These are phyloP conservation scores for Osmerus eperlanus DNA, from an alignment of 2,113 vertebrate species.

Conservation along the genomic window DNA sequence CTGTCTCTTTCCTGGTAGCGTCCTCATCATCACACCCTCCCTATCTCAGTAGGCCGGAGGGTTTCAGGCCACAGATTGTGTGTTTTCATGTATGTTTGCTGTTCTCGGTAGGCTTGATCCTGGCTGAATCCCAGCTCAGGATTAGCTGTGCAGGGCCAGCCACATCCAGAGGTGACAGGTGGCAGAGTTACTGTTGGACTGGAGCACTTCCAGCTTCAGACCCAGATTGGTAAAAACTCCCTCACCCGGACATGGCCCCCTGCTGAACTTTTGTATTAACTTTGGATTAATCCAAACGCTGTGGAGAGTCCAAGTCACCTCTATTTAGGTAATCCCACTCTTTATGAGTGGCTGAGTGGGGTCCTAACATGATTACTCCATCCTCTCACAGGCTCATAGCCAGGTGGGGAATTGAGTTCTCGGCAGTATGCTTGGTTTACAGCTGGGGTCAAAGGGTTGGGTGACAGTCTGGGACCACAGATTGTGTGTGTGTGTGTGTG, in stretches of 20 bases:
- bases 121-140: no score
- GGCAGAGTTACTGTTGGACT: neutral
- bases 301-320: constrained; percentile 4
- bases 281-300: constrained; percentile 4
- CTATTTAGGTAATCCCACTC: constrained; percentile 9
- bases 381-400: constrained; percentile 10
- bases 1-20: no score
- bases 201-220: constrained; percentile 5
- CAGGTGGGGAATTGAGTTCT: constrained; percentile 18
- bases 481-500: neutral
- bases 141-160: neutral
- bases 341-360: constrained; percentile 8
- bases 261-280: constrained; percentile 1
- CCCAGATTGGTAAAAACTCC: neutral
- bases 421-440: neutral
- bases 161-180: constrained; percentile 1
- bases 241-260: neutral
- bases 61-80: no score
- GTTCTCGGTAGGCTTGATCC: no score
- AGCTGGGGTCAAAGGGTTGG: neutral
- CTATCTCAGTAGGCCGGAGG: no score
- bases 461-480: neutral
- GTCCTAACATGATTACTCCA: constrained; percentile 15
- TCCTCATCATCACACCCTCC: no score
- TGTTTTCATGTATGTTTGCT: no score